phyloP scores from a whole-genome alignment of 2,797 vertebrate genomes.

The Steatocranus sp. region DNA sequence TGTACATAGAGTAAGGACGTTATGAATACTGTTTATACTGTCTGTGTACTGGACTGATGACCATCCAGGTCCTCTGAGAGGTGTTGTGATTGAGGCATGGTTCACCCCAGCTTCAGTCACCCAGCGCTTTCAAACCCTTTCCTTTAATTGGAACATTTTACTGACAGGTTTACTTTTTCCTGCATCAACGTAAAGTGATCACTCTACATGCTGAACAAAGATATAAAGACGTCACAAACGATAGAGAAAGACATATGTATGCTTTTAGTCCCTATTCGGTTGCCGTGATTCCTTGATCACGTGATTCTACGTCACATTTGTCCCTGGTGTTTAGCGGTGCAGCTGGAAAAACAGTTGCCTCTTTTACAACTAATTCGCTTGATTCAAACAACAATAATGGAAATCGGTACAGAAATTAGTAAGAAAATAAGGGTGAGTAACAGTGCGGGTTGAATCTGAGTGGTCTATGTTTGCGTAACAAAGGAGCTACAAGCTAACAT shows the following conservation, averaged over 20 bases:
- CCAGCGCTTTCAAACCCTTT: neutral
- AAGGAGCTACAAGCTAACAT: neutral
- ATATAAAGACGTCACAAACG: neutral
- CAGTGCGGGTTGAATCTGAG: fast-evolving
- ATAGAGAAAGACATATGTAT: neutral
- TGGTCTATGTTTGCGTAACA: neutral
- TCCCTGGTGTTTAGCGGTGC: neutral
- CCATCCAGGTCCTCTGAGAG: neutral
- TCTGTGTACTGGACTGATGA: neutral
- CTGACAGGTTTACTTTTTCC: neutral
- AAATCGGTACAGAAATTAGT: constrained; percentile 81
- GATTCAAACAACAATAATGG: constrained; percentile 54
- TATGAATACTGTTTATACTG: neutral
- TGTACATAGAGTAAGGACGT: fast-evolving
- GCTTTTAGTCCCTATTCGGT: neutral
- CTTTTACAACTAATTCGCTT: neutral
- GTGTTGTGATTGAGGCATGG: neutral
- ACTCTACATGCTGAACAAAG: neutral
- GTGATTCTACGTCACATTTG: neutral
- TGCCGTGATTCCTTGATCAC: neutral
- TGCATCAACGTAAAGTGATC: neutral
- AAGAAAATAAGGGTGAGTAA: constrained; percentile 78
- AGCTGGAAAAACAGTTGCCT: neutral
- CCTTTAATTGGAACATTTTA: neutral
- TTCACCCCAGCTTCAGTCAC: neutral